These are phyloP conservation scores for Tachyglossus aculeatus DNA, from an alignment of 2,797 vertebrate species.

Conservation along the genomic window DNA sequence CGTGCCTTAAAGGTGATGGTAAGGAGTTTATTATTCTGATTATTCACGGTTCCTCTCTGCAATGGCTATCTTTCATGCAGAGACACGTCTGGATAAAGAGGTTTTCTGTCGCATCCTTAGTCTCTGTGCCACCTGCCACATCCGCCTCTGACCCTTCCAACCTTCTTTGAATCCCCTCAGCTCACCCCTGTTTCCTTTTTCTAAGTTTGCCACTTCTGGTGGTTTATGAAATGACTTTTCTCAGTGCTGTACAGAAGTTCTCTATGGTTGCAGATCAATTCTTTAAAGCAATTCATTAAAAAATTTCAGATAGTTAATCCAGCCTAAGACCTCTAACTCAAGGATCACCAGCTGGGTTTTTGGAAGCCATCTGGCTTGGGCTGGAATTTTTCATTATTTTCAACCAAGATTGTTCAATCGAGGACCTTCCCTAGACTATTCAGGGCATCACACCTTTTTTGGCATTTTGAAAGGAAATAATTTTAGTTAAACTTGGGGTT, in stretches of 20 bases:
- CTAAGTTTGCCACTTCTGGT: conserved; percentile 31
- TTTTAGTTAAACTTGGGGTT: neutral
- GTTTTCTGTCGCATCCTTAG: too few species aligned
- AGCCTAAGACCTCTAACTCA: conserved; percentile 37
- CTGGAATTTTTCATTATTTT: conserved; percentile 8
- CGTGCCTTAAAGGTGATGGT: too few species aligned
- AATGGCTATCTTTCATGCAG: too few species aligned
- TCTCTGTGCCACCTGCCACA: too few species aligned
- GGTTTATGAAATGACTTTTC: conserved; percentile 33
- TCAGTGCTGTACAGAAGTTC: conserved; percentile 21
- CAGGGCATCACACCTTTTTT: neutral
- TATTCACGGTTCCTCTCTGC: too few species aligned
- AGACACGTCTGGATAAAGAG: too few species aligned
- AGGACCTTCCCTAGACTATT: conserved; percentile 24
- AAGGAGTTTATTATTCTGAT: too few species aligned
- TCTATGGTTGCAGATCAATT: conserved; percentile 23
- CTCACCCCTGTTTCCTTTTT: conserved; percentile 19
- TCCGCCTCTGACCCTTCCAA: too few species aligned
- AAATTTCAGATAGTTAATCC: conserved; percentile 36
- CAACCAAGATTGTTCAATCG: conserved; percentile 28
- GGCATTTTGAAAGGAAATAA: neutral
- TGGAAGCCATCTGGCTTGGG: conserved; percentile 53
- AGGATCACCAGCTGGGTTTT: conserved; percentile 61
- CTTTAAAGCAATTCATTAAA: conserved; percentile 44
- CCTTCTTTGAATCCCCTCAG: too few species aligned